Evolutionary conservation across 2,113 vertebrate genomes (phyloP).

Genomic region (Syngnathus typhle): DNA sequence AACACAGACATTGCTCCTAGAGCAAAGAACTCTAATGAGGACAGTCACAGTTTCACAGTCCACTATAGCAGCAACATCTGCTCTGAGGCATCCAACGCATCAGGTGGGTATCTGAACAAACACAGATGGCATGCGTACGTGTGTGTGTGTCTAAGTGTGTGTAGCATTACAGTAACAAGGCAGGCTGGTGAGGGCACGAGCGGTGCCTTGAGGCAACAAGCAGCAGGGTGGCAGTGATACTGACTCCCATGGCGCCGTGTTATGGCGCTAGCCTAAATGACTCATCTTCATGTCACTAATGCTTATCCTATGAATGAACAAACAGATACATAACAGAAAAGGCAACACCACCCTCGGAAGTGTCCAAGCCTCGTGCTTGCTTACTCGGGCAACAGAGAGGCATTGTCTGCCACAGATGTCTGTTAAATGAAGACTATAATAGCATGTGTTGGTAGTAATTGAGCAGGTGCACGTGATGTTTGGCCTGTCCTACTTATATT

Average conservation of each 20-base stretch:
- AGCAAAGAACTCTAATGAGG: conserved; percentile 23
- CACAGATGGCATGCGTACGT: conserved; percentile 35
- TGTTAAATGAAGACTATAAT: conserved; percentile 31
- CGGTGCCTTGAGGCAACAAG: conserved; percentile 44
- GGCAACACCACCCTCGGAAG: conserved; percentile 33
- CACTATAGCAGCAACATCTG: conserved; percentile 47
- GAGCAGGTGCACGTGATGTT: conserved; percentile 44
- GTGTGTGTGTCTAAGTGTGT: conserved; percentile 10
- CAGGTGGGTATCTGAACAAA: conserved; percentile 53
- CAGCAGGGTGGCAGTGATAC: conserved; percentile 40
- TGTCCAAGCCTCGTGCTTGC: conserved; percentile 47
- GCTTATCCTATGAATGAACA: conserved; percentile 58
- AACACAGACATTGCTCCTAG: conserved; percentile 2
- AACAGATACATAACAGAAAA: conserved; percentile 47
- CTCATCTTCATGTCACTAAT: conserved; percentile 57
- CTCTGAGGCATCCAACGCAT: conserved; percentile 41
- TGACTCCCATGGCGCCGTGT: conserved; percentile 42
- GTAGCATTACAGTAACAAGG: conserved; percentile 30
- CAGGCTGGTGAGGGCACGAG: conserved; percentile 40
- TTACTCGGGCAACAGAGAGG: conserved; percentile 43
- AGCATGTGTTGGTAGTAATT: conserved; percentile 21
- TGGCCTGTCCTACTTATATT: conserved; percentile 44
- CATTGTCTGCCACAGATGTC: conserved; percentile 42
- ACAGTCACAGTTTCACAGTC: conserved; percentile 19
- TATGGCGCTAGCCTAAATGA: conserved; percentile 49